Percentiles rank a stretch among this genome's conserved stretches.
phyloP scores from a whole-genome alignment of 1,140 invertebrate genomes.

The Trinorchestia longiramus region DNA sequence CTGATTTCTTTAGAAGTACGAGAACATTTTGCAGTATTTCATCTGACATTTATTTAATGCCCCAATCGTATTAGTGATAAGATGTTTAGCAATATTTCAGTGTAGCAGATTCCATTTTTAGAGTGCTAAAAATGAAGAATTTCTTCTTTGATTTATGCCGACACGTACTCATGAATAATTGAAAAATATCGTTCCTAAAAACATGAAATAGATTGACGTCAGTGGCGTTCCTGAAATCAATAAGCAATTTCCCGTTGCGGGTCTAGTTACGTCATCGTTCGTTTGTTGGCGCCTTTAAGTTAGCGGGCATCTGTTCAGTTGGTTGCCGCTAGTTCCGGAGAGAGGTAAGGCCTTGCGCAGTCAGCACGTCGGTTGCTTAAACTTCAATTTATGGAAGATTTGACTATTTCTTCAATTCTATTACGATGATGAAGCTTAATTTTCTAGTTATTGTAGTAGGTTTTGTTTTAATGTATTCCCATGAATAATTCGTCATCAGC shows the following conservation, averaged over 20 bases:
- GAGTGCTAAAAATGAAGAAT: no score
- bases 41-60: no score
- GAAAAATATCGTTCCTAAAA: no score
- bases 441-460: neutral
- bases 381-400: neutral
- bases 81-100: no score
- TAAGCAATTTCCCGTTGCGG: conserved; percentile 24
- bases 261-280: neutral
- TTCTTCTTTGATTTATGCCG: no score
- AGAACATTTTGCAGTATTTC: no score
- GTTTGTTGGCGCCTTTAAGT: neutral
- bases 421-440: neutral
- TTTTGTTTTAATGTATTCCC: neutral
- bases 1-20: no score
- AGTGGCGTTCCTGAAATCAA: neutral
- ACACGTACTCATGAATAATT: no score
- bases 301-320: neutral
- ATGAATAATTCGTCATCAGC: neutral
- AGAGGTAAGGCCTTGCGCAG: neutral
- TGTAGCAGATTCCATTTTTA: no score
- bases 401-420: neutral
- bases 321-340: neutral
- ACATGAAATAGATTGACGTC: neutral
- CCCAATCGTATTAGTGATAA: no score
- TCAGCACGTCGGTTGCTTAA: neutral